Evolutionary conservation across 2,113 vertebrate species (phyloP).

Genomic region (Osmerus eperlanus): DNA sequence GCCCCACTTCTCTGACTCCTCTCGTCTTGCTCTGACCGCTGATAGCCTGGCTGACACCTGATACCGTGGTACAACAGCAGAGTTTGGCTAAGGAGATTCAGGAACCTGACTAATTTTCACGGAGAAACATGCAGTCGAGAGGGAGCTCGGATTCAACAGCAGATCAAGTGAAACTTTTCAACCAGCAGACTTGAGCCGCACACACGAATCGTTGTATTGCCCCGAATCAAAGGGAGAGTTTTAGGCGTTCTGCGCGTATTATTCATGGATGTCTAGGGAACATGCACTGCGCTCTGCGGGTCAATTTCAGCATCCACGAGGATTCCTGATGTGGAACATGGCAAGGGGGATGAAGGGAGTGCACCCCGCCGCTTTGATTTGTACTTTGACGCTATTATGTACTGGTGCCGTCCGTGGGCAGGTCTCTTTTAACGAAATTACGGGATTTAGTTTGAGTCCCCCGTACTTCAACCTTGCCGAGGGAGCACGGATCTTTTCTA

Average conservation of each 20-base stretch:
- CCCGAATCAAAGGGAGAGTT: background rate
- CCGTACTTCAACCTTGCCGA: constrained; percentile 88
- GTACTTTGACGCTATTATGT: constrained; percentile 21
- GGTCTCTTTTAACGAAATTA: constrained; percentile 32
- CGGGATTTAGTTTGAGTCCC: constrained; percentile 77
- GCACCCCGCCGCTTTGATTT: constrained; percentile 37
- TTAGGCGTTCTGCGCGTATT: constrained; percentile 30
- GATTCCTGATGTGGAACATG: constrained; percentile 59
- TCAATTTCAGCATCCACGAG: constrained; percentile 54
- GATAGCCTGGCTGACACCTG: constrained; percentile 52
- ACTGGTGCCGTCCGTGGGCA: constrained; percentile 49
- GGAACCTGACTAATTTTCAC: constrained; percentile 9
- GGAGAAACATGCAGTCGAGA: constrained; percentile 34
- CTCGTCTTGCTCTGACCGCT: constrained; percentile 10
- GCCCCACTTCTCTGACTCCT: background rate
- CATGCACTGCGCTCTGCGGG: constrained; percentile 49
- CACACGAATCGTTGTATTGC: background rate
- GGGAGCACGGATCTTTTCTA: constrained; percentile 73
- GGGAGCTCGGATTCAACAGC: constrained; percentile 13
- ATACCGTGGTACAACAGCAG: constrained; percentile 38
- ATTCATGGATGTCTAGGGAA: constrained; percentile 55
- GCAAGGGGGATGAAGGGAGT: constrained; percentile 55
- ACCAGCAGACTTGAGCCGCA: constrained; percentile 12
- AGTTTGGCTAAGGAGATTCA: constrained; percentile 14
- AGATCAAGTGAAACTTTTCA: constrained; percentile 20